phyloP scores from a whole-genome alignment of 2,888 invertebrate genomes.

The Nysson spinosus region DNA sequence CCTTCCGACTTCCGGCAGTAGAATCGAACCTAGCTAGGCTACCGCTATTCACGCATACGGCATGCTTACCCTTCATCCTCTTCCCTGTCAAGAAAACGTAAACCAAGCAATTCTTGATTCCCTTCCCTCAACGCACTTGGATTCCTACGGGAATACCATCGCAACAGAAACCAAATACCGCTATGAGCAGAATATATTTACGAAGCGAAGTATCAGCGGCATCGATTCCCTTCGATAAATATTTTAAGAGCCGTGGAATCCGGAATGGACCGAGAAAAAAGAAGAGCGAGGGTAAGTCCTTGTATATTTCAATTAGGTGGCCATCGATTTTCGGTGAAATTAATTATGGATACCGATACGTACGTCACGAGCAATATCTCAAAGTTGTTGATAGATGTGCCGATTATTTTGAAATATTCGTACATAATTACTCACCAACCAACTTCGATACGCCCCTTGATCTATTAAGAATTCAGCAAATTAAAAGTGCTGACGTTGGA shows the following conservation, averaged over 20 bases:
- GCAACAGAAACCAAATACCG: too few relatives aligned
- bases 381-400: slow-evolving; percentile 34
- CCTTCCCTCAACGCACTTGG: slow-evolving; percentile 9
- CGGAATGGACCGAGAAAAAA: too few relatives aligned
- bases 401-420: slow-evolving; percentile 33
- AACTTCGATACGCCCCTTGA: slow-evolving; percentile 4
- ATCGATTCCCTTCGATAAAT: too few relatives aligned
- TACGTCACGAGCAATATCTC: slow-evolving; percentile 25
- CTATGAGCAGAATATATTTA: not conserved
- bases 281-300: too few relatives aligned
- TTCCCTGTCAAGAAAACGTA: not conserved
- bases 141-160: not conserved
- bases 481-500: slow-evolving; percentile 24
- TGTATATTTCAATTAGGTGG: slow-evolving; percentile 28
- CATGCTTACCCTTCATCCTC: too few relatives aligned
- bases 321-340: slow-evolving; percentile 23
- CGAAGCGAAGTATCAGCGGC: not conserved
- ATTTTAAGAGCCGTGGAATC: too few relatives aligned
- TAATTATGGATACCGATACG: slow-evolving; percentile 36
- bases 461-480: slow-evolving; percentile 28
- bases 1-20: slow-evolving; percentile 12
- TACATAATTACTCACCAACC: slow-evolving; percentile 33
- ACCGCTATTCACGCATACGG: not conserved
- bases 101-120: slow-evolving; percentile 25
- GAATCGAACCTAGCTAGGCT: not conserved